These are phyloP conservation scores for Nebria salina DNA, from an alignment of 2,888 invertebrate species.

Conservation along the genomic window DNA sequence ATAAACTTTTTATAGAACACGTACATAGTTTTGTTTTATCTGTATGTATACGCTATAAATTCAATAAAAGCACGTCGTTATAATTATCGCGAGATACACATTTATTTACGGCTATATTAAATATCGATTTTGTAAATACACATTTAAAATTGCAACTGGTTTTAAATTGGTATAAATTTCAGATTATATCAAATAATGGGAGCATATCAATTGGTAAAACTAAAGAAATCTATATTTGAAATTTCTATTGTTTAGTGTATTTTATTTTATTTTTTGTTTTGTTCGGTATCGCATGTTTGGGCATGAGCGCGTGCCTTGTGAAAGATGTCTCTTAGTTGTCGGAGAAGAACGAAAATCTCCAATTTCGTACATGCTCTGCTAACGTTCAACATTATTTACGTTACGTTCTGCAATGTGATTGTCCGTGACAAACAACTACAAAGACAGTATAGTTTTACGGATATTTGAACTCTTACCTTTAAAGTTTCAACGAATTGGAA, in stretches of 20 bases:
- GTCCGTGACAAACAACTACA: neutral
- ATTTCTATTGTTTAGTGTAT: no score
- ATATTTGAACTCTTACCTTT: neutral
- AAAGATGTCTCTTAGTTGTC: neutral
- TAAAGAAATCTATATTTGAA: neutral
- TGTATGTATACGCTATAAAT: no score
- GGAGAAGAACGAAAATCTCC: conserved; percentile 1
- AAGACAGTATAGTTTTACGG: neutral
- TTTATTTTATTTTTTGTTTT: neutral
- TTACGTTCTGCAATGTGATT: conserved; percentile 1
- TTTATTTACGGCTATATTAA: no score
- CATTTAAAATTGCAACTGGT: no score
- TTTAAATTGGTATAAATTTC: no score
- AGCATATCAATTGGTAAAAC: neutral
- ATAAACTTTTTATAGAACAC: no score
- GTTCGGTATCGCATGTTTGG: neutral
- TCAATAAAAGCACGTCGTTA: no score
- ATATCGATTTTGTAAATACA: no score
- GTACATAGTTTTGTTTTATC: no score
- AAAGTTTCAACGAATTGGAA: neutral
- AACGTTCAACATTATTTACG: neutral
- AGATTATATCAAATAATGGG: neutral
- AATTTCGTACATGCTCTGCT: neutral
- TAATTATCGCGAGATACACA: no score
- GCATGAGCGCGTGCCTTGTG: neutral